phyloP scores from a whole-genome alignment of 2,113 vertebrate species.

The Malurus cyaneus region DNA sequence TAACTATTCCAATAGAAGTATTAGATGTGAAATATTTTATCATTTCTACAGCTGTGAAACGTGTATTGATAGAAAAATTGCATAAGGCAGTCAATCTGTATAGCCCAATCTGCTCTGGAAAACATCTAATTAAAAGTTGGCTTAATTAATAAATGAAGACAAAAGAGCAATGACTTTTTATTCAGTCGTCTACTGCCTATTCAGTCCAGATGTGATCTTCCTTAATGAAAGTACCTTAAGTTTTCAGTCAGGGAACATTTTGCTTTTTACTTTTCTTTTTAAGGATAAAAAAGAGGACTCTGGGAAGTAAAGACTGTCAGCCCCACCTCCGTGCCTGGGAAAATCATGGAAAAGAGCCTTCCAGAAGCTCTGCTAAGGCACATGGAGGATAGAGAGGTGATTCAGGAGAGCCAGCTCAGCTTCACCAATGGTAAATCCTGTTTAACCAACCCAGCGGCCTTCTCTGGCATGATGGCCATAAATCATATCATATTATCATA shows the following conservation, averaged over 20 bases:
- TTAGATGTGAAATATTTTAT: neutral
- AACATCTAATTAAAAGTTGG: neutral
- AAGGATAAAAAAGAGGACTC: neutral
- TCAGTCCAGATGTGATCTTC: neutral
- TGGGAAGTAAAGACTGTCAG: neutral
- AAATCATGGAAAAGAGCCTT: neutral
- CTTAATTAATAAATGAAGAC: neutral
- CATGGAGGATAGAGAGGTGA: neutral
- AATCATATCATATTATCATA: too few species aligned
- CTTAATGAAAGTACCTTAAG: neutral
- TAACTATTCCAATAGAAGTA: neutral
- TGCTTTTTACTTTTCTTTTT: neutral
- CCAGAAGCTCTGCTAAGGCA: neutral
- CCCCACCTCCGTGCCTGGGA: too few species aligned
- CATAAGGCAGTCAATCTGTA: neutral
- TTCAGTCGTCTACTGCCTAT: neutral
- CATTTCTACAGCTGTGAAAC: neutral
- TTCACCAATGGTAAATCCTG: too few species aligned
- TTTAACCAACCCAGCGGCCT: neutral
- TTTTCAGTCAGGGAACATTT: neutral
- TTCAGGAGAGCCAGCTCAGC: neutral
- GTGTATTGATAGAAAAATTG: neutral
- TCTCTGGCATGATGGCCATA: too few species aligned
- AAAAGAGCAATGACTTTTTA: neutral
- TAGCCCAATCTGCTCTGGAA: neutral